A percentile compares a stretch with the other conserved stretches of the same genome.
Evolutionary conservation across 2,113 vertebrate species (phyloP).

Genomic region (Nymphicus hollandicus): DNA sequence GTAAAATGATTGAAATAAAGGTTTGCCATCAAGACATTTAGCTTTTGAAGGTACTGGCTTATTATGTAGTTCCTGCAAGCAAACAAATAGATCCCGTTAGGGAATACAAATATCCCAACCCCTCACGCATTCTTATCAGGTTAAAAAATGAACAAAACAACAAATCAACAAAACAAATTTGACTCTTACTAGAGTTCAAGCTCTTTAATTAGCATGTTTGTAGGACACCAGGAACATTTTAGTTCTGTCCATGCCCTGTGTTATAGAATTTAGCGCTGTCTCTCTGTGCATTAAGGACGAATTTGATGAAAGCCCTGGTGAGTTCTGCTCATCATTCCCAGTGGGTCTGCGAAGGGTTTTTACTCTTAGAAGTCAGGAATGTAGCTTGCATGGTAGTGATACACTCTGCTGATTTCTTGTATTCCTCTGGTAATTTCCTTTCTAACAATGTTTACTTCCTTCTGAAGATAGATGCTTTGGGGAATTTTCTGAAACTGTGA

Average conservation of each 20-base stretch:
- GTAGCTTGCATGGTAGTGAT: neutral
- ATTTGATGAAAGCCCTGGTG: neutral
- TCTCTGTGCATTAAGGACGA: neutral
- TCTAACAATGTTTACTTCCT: neutral
- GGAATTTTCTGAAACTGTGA: neutral
- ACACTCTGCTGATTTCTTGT: neutral
- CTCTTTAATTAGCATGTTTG: neutral
- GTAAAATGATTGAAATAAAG: neutral
- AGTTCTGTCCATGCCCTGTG: neutral
- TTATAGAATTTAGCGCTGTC: neutral
- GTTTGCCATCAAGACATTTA: neutral
- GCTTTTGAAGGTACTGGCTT: neutral
- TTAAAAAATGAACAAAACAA: neutral
- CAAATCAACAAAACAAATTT: neutral
- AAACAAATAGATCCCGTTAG: neutral
- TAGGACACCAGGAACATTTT: neutral
- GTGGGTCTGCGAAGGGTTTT: neutral
- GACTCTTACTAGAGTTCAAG: neutral
- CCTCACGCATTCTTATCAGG: neutral
- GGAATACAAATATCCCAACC: neutral
- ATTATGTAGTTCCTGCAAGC: neutral
- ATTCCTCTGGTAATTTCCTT: slow-evolving; percentile 8
- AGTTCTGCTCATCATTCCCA: neutral
- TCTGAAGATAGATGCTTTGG: neutral
- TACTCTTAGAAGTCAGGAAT: neutral